Percentiles rank a stretch among this genome's conserved stretches.
phyloP scores from a whole-genome alignment of 2,113 vertebrate species.

The Phaetusa simplex region DNA sequence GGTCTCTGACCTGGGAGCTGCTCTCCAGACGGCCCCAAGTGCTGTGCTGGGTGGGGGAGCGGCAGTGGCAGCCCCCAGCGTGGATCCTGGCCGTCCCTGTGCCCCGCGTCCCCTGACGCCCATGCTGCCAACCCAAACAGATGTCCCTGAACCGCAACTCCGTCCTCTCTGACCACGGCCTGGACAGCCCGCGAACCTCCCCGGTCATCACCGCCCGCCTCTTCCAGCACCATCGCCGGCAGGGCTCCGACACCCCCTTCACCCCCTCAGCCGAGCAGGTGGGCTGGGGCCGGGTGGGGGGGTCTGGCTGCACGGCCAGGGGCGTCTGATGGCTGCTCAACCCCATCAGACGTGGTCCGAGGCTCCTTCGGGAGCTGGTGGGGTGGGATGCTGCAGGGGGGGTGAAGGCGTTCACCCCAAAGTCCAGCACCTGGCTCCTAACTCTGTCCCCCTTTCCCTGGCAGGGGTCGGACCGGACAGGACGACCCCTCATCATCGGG shows the following conservation, averaged over 20 bases:
- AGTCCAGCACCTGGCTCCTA: not conserved
- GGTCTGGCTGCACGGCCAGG: rapidly evolving
- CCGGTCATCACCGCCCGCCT: slow-evolving; percentile 73
- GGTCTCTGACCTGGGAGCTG: not conserved
- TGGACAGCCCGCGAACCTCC: slow-evolving; percentile 86
- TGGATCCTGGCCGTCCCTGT: rapidly evolving
- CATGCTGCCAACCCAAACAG: not conserved
- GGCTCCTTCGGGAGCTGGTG: not conserved
- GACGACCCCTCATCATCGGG: slow-evolving; percentile 84
- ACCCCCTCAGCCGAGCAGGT: slow-evolving; percentile 72
- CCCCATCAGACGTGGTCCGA: rapidly evolving
- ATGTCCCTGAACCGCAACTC: slow-evolving; percentile 69
- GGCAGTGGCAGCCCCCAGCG: rapidly evolving
- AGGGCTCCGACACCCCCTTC: slow-evolving; percentile 73
- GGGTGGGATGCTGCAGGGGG: not conserved
- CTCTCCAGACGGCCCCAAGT: rapidly evolving
- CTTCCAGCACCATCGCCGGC: slow-evolving; percentile 76
- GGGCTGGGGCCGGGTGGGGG: not conserved
- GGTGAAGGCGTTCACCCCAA: rapidly evolving
- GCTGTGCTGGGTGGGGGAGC: rapidly evolving
- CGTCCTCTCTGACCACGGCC: slow-evolving; percentile 63
- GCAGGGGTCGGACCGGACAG: slow-evolving; percentile 55
- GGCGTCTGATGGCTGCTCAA: rapidly evolving
- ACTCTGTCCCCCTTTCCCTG: not conserved
- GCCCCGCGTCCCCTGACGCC: rapidly evolving